Base-by-base conservation (phyloP, 2,797 vertebrate genomes). In the Lutjanus campechanus region DNA sequence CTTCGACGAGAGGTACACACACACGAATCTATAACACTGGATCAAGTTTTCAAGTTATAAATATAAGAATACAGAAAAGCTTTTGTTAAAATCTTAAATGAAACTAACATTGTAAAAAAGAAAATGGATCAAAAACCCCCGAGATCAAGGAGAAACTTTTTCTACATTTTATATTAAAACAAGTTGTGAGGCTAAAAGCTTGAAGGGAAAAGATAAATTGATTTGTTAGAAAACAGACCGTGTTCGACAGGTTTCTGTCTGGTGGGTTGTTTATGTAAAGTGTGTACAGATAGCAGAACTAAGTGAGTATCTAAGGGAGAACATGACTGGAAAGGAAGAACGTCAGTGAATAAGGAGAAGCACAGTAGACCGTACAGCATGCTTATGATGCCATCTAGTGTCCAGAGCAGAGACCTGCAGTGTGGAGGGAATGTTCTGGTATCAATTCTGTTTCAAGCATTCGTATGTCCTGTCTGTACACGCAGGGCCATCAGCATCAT, bases 401-500 rank as follows among this genome's bases (percentile, higher is more conserved):
- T 71, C 25, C 59, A 69, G 19, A 71, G 2, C 6, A 36, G 63
- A 81, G 78, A 79, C 0, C 62, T 81, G 71, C 65, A 81, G 40
- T 5, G 2, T 11, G 11, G 1, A 60, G 13, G 40, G 5, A 41
- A 2, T 4, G 4, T 36, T 1, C 3, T 4, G 16, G 11, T 13
- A 15, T 16, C 2, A 16, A 10, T 5, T 3, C 13, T 8, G 7
- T 20, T 17, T 49, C 47, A 53, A 51, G 7, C n/a, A 19, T 50
- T 64, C 0, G 8, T 25, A 0, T 86, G 47, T 79, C 4, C 0
- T 72, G 43, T 67, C 9, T 89, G 56, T 79, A 0, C 22, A 5
- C 73, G 20, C 92, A 99, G 98, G 78, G 97, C 97, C 0, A 97
- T 99, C 89, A 97, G 97, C 54, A 99, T 99, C 59, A 98, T 99